Percentiles rank a stretch among this genome's conserved stretches.
Conservation (phyloP, 2,888 invertebrate genomes). For the Parnassius mnemosyne region DNA sequence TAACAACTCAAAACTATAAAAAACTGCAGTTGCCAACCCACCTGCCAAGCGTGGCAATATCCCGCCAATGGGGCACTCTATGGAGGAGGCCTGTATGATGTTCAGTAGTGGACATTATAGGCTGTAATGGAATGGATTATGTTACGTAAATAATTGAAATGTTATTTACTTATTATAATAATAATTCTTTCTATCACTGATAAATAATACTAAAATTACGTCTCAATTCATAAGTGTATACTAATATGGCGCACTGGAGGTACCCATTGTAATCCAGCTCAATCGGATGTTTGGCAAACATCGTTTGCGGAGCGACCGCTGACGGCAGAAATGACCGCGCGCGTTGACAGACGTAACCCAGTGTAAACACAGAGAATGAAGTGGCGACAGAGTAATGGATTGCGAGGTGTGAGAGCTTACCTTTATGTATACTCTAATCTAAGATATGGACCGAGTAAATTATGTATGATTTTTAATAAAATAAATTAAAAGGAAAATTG, state of each 20-base stretch:
- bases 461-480: background rate
- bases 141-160: no score
- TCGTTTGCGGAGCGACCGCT: background rate
- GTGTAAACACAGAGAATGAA: slow-evolving; percentile 8
- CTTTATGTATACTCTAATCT: background rate
- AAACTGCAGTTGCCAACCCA: no score
- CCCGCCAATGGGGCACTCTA: no score
- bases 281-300: slow-evolving; percentile 18
- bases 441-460: background rate
- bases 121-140: no score
- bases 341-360: background rate
- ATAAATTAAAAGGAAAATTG: background rate
- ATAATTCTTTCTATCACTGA: no score
- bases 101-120: no score
- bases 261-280: background rate
- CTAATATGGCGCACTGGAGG: slow-evolving; percentile 20
- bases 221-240: no score
- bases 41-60: no score
- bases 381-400: slow-evolving; percentile 11
- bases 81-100: no score
- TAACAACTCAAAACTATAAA: no score
- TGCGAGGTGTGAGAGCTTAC: background rate
- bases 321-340: slow-evolving; percentile 5
- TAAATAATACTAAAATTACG: no score
- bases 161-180: no score